Evolutionary conservation across 2,888 invertebrate species (phyloP), one percentile per base, ranked within the genome.

Genomic region (Noctua comes): DNA sequence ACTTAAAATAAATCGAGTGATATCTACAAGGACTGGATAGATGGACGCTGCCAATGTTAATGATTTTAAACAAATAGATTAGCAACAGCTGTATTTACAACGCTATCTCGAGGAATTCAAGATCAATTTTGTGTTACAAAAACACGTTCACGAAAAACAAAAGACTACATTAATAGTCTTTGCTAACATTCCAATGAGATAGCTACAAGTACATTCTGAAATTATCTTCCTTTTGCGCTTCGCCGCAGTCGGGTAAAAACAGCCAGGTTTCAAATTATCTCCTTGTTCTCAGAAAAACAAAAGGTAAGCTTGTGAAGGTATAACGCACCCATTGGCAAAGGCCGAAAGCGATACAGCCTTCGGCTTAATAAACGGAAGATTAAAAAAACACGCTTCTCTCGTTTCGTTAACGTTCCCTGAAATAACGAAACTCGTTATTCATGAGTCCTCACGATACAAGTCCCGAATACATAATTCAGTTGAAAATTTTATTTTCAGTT

Each of bases 391-490:
- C 76, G 81, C 72, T 79, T 77, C 68, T 89, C 84, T 89, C 83
- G 80, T 86, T 84, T 78, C 76, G 84, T 76, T 89, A 88, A 89
- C 87, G 86, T 86, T 88, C 80, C 88, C 87, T 89, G 75, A 86
- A 89, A 88, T 88, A 88, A 89, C 84, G 77, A 87, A 82, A 88
- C 83, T 84, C 82, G 86, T 88, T 88, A 88, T 90, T 90, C 88
- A 90, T 85, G 86, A 86, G 80, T 85, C 80, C 82, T 84, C 77
- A 76, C 79, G 82, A 89, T 88, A 91, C 86, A 85, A 82, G 82
- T 79, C 77, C 76, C 83, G 84, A 88, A 88, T 88, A 84, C 86
- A 86, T 86, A 88, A 87, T 88, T 86, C 84, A 81, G 83, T 86
- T 79, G 73, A 83, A 85, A 80, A 83, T 76, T 79, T 76, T 80